Evolutionary conservation across 35 echinoderm and acorn worm genomes (phyloP).

Genomic region (Ophioderma brevispina): DNA sequence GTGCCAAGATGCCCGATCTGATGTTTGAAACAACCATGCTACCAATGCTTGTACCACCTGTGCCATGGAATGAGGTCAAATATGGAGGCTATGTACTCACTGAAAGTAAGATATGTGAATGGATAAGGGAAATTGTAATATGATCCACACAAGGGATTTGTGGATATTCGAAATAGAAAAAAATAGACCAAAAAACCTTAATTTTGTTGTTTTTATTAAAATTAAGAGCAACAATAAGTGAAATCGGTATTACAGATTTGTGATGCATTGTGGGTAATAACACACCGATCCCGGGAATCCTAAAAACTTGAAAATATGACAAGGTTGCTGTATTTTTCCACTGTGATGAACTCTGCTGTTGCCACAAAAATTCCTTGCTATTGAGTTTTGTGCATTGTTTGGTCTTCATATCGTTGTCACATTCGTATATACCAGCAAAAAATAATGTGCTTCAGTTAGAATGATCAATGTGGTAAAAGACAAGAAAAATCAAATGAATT

Average conservation of each 20-base stretch:
- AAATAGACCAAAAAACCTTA: background rate
- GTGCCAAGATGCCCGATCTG: slow-evolving; percentile 69
- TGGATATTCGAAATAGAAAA: background rate
- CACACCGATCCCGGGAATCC: too few relatives aligned
- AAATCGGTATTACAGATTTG: too few relatives aligned
- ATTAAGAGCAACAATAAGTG: background rate
- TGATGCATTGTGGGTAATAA: background rate
- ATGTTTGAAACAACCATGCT: slow-evolving; percentile 81
- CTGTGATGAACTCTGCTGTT: too few relatives aligned
- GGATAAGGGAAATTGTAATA: background rate
- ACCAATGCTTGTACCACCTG: slow-evolving; percentile 86
- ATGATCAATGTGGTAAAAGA: too few relatives aligned
- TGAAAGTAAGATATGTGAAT: slow-evolving; percentile 69
- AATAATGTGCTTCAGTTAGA: too few relatives aligned
- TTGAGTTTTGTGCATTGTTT: too few relatives aligned
- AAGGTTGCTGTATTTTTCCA: too few relatives aligned
- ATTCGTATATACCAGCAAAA: too few relatives aligned
- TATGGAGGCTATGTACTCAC: slow-evolving; percentile 79
- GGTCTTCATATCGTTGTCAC: too few relatives aligned
- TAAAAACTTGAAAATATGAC: too few relatives aligned
- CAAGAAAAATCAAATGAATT: too few relatives aligned
- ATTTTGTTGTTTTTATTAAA: background rate
- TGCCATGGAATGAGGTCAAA: slow-evolving; percentile 82
- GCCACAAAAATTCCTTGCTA: too few relatives aligned
- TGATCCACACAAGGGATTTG: background rate